A percentile compares a stretch with the other conserved stretches of the same genome.
Evolutionary conservation across 2,113 vertebrate species (phyloP).

Genomic region (Symphodus melops): DNA sequence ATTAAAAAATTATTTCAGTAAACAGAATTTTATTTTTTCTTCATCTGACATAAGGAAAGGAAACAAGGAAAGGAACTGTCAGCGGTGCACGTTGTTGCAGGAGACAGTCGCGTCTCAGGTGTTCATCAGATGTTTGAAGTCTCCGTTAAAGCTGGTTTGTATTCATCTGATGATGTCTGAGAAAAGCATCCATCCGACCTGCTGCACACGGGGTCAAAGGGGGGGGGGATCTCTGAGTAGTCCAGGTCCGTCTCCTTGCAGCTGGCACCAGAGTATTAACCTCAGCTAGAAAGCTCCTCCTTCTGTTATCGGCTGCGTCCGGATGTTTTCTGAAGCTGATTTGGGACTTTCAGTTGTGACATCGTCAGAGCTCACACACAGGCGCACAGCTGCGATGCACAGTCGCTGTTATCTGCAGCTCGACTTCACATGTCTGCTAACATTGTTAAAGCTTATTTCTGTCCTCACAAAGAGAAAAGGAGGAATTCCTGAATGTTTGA

Average conservation of each 20-base stretch:
- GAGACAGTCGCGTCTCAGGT: too few relatives aligned
- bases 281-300: constrained; percentile 3
- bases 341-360: constrained; percentile 55
- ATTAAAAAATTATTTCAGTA: too few relatives aligned
- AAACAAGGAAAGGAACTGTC: too few relatives aligned
- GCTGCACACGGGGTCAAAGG: not conserved
- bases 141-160: too few relatives aligned
- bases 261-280: too few relatives aligned
- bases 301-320: constrained; percentile 37
- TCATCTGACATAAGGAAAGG: too few relatives aligned
- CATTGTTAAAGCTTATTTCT: constrained; percentile 16
- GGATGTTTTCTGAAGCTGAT: constrained; percentile 41
- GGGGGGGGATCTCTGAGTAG: not conserved
- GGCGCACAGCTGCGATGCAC: constrained; percentile 25
- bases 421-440: constrained; percentile 21
- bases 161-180: not conserved
- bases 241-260: too few relatives aligned
- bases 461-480: too few relatives aligned
- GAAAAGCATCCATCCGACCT: not conserved
- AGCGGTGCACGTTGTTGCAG: too few relatives aligned
- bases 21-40: too few relatives aligned
- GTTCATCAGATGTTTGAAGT: too few relatives aligned
- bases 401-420: constrained; percentile 3
- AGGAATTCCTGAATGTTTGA: too few relatives aligned
- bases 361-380: constrained; percentile 52